Base-by-base conservation (phyloP, 2,888 invertebrate genomes). In the Pomacea canaliculata region DNA sequence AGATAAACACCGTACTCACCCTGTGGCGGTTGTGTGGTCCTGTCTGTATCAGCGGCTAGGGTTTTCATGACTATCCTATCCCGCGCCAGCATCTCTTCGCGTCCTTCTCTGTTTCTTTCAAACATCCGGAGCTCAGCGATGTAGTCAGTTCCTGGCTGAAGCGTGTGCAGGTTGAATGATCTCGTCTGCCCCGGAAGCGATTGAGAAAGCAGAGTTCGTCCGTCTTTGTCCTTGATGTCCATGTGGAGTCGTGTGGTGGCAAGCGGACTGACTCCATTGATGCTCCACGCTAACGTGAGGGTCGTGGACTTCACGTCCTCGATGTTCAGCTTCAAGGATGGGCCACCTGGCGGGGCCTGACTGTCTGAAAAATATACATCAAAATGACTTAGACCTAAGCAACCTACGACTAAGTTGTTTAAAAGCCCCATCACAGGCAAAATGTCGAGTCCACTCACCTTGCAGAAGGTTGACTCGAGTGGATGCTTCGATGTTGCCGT, bases 101-200 rank as follows among this genome's bases (percentile, higher is more conserved):
- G 10, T 7, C 27, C 27, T 1, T 19, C 63, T 27, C 65, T 62
- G 18, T 16, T n/a, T 7, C 49, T 10, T 7, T 56, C 73, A 23
- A 68, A 73, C 13, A 67, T 67, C 7, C 49, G 46, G 37, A 73
- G 37, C 23, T 59, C 68, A 7, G 60, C 73, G 12, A 59, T 59
- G 59, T 73, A 73, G 19, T 73, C 73, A 18, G 73, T 66, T 37
- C 59, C 73, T 46, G 73, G 73, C 46, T 67, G 59, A 13, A 73
- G 68, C 12, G 67, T 49, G 19, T 60, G 67, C 19, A 73, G 73
- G 48, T 73, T 67, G 62, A 73, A 73, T 51, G 73, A 73, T 19
- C 60, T 37, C 1, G 73, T 73, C 49, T 68, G 68, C n/a, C 73
- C 68, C 3, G 73, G 67, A 13, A 73, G 59, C 9, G 59, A 59